Evolutionary conservation across 92 coral and sea anemone species (phyloP).

Genomic region (Porites divaricata): DNA sequence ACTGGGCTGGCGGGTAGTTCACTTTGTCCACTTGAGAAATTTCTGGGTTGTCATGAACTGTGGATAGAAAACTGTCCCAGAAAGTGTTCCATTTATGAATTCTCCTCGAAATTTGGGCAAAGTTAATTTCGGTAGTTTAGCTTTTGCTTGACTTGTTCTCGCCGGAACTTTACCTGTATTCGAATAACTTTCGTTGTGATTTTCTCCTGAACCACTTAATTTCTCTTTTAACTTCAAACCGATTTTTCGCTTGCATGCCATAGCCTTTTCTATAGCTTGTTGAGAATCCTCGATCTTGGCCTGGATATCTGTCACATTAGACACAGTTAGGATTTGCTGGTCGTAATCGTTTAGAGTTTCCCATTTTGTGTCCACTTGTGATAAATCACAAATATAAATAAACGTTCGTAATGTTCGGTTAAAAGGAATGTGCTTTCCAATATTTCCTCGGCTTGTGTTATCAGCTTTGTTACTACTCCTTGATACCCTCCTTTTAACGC

Average conservation of each 20-base stretch:
- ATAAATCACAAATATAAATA: neutral
- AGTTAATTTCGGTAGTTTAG: too few species aligned
- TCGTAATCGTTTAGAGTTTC: slow-evolving; percentile 4
- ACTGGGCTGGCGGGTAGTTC: slow-evolving; percentile 19
- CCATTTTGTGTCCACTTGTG: neutral
- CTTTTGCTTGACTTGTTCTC: neutral
- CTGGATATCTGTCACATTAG: neutral
- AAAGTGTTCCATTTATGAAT: too few species aligned
- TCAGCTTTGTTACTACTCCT: too few species aligned
- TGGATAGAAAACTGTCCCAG: too few species aligned
- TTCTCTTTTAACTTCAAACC: neutral
- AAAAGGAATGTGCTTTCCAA: neutral
- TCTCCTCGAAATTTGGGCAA: too few species aligned
- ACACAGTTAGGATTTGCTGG: neutral
- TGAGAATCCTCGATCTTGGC: neutral
- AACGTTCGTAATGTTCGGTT: neutral
- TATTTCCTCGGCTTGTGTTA: neutral
- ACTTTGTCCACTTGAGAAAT: neutral
- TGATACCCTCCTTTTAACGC: too few species aligned
- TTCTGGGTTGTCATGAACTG: neutral
- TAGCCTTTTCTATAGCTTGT: neutral
- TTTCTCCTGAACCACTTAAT: neutral
- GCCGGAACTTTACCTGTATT: neutral
- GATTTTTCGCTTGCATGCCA: slow-evolving; percentile 9
- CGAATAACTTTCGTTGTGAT: neutral